Conservation (phyloP, 2,113 vertebrate genomes). For the Psophia crepitans region DNA sequence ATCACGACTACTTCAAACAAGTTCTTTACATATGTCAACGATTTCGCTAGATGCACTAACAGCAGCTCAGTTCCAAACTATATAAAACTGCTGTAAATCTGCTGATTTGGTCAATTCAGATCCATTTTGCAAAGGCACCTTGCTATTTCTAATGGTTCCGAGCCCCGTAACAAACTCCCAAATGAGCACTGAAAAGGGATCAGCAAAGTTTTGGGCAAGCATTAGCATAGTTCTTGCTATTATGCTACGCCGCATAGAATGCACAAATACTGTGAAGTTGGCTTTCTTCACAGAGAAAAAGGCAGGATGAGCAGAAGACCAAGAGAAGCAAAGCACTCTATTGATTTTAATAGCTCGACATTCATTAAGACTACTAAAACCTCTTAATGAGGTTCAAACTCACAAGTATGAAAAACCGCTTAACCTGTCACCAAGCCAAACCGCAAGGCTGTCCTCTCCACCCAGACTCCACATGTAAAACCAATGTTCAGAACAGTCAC, state of each 20-base stretch:
- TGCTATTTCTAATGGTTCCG: not conserved
- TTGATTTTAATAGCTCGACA: not conserved
- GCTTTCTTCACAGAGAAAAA: too few relatives aligned
- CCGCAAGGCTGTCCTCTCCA: not conserved
- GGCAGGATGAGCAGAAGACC: not conserved
- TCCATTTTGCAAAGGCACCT: not conserved
- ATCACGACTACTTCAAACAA: not conserved
- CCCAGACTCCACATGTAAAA: not conserved
- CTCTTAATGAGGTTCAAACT: not conserved
- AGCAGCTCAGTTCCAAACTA: not conserved
- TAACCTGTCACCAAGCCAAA: not conserved
- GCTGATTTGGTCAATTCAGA: not conserved
- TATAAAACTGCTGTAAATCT: not conserved
- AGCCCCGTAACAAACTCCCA: not conserved
- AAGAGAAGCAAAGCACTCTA: not conserved
- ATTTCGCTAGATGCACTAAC: not conserved
- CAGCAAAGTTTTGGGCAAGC: not conserved
- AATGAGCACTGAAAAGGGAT: not conserved
- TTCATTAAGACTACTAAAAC: not conserved
- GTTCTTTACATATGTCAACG: not conserved
- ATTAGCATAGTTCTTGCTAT: not conserved
- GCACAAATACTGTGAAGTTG: not conserved
- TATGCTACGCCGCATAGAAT: rapidly evolving
- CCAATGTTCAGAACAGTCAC: not conserved
- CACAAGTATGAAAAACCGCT: not conserved